Evolutionary conservation across 2,113 vertebrate genomes (phyloP).

Genomic region (Aviceda subcristata): DNA sequence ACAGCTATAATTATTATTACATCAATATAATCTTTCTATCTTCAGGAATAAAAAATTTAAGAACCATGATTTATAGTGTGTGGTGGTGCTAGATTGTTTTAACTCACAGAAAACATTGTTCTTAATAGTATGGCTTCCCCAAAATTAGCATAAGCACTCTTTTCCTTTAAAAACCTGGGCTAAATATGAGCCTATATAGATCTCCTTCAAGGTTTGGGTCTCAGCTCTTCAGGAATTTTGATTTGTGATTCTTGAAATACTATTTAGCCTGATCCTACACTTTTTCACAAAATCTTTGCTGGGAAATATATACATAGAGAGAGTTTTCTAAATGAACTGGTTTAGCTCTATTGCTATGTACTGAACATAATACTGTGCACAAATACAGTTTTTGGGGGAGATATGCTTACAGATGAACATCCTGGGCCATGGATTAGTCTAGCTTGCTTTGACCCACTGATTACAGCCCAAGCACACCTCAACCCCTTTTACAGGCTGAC

Average conservation of each 20-base stretch:
- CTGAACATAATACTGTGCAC: not conserved
- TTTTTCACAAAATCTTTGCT: not conserved
- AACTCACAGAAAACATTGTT: not conserved
- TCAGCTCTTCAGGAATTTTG: not conserved
- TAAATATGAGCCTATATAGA: not conserved
- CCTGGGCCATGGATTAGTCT: not conserved
- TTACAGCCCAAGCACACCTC: not conserved
- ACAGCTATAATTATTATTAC: slow-evolving; percentile 3
- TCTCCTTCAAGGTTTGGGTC: not conserved
- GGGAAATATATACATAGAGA: not conserved
- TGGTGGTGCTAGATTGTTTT: not conserved
- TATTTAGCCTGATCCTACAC: not conserved
- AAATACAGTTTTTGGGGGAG: not conserved
- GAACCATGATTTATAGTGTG: not conserved
- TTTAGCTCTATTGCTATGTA: not conserved
- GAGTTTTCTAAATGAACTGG: not conserved
- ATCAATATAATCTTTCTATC: slow-evolving; percentile 59
- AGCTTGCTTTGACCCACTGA: not conserved
- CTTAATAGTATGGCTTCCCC: not conserved
- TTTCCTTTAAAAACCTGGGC: not conserved
- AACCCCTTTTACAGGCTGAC: not conserved
- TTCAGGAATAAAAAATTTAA: slow-evolving; percentile 20
- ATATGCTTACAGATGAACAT: not conserved
- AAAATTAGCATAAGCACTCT: not conserved
- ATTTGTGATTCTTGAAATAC: not conserved